These are phyloP conservation scores for Rhinopomastus cyanomelas DNA, from an alignment of 2,113 vertebrate species.

Conservation along the genomic window DNA sequence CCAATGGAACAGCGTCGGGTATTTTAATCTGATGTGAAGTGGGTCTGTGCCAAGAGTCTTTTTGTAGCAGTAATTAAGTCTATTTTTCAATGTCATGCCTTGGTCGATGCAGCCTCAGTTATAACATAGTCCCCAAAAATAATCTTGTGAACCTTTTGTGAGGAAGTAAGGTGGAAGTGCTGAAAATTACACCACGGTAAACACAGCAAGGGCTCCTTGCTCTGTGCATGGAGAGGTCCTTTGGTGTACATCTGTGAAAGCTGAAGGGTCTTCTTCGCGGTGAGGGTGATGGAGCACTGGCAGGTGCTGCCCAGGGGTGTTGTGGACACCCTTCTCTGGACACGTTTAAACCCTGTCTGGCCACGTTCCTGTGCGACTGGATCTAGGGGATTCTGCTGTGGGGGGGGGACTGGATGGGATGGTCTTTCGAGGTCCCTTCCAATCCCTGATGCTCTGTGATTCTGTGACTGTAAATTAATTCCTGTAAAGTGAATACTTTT, in stretches of 20 bases:
- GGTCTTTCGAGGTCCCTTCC: no score
- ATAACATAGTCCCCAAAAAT: constrained; percentile 44
- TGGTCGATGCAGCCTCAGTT: not conserved
- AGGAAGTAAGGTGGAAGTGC: not conserved
- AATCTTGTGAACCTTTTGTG: not conserved
- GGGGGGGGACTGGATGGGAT: no score
- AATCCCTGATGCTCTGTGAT: no score
- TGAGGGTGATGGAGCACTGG: no score
- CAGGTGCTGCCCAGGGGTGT: no score
- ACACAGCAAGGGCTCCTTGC: not conserved
- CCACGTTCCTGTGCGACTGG: no score
- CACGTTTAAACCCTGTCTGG: no score
- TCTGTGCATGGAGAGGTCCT: not conserved
- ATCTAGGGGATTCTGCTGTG: no score
- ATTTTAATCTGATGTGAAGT: constrained; percentile 52
- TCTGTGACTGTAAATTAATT: constrained; percentile 31
- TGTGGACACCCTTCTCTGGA: no score
- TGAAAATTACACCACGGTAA: not conserved
- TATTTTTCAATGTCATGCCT: constrained; percentile 57
- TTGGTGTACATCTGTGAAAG: not conserved
- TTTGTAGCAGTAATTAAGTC: constrained; percentile 50
- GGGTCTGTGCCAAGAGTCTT: constrained; percentile 30
- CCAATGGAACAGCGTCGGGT: not conserved
- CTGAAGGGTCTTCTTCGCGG: constrained; percentile 16
- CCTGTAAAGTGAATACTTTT: constrained; percentile 22